These are phyloP conservation scores for Calidris pygmaea DNA, from an alignment of 2,113 vertebrate species.

Conservation along the genomic window DNA sequence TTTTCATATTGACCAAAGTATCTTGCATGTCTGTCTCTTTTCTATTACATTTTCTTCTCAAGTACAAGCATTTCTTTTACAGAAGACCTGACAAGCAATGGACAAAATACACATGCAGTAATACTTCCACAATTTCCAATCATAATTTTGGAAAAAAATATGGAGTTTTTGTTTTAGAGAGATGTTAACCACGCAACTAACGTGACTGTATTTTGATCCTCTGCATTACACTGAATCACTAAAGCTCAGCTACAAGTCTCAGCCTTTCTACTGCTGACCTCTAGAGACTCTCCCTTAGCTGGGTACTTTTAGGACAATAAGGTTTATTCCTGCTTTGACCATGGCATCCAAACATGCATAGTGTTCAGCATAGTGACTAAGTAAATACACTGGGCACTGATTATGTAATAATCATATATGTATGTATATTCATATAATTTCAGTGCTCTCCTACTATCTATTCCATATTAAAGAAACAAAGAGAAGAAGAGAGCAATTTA, in stretches of 20 bases:
- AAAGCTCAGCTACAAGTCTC: not conserved
- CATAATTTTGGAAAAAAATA: not conserved
- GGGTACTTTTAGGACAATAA: not conserved
- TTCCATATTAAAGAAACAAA: not conserved
- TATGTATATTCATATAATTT: not conserved
- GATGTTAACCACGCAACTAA: not conserved
- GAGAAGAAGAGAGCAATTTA: not conserved
- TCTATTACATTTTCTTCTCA: not conserved
- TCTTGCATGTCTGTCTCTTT: not conserved
- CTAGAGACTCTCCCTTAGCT: not conserved
- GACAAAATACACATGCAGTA: not conserved
- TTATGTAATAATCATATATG: not conserved
- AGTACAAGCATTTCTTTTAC: not conserved
- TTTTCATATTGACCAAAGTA: not conserved
- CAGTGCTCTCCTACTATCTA: not conserved
- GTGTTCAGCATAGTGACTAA: not conserved
- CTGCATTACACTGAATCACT: not conserved
- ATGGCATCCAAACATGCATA: not conserved
- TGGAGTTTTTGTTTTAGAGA: not conserved
- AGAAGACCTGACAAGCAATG: not conserved
- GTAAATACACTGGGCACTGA: not conserved
- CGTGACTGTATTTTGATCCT: not conserved
- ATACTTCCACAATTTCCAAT: not conserved
- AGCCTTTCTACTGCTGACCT: not conserved
- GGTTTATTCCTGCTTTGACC: not conserved